phyloP scores from a whole-genome alignment of 2,113 vertebrate genomes.

The Callipepla squamata region DNA sequence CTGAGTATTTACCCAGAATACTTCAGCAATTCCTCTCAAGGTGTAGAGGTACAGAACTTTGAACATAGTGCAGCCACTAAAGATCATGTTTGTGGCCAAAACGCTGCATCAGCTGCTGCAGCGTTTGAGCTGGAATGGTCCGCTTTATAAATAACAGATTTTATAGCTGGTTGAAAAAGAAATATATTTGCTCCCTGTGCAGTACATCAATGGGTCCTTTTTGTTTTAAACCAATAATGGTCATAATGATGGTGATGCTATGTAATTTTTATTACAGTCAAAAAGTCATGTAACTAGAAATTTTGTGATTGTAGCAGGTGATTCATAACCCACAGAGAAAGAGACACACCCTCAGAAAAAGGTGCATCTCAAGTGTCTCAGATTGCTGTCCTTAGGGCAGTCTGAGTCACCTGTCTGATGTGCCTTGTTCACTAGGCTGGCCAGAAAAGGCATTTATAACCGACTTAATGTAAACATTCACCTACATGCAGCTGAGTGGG shows the following conservation, averaged over 20 bases:
- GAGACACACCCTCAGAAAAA: not conserved
- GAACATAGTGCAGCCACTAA: not conserved
- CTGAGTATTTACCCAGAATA: not conserved
- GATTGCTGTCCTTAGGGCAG: not conserved
- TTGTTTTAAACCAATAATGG: not conserved
- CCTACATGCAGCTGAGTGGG: not conserved
- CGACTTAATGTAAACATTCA: not conserved
- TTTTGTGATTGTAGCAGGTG: not conserved
- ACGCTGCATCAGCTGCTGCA: not conserved
- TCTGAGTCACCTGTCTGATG: not conserved
- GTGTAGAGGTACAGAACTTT: not conserved
- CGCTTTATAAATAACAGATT: not conserved
- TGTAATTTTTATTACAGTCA: not conserved
- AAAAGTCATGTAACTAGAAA: not conserved
- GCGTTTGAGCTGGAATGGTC: not conserved
- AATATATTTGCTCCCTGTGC: not conserved
- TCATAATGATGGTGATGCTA: not conserved
- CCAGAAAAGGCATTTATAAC: not conserved
- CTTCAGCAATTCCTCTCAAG: not conserved
- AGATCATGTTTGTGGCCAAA: not conserved
- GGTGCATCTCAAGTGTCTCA: not conserved
- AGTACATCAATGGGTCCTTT: not conserved
- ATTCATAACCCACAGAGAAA: not conserved
- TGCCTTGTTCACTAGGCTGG: not conserved
- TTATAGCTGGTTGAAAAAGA: not conserved